phyloP scores from a whole-genome alignment of 2,888 invertebrate species.

The Endomychus coccineus region DNA sequence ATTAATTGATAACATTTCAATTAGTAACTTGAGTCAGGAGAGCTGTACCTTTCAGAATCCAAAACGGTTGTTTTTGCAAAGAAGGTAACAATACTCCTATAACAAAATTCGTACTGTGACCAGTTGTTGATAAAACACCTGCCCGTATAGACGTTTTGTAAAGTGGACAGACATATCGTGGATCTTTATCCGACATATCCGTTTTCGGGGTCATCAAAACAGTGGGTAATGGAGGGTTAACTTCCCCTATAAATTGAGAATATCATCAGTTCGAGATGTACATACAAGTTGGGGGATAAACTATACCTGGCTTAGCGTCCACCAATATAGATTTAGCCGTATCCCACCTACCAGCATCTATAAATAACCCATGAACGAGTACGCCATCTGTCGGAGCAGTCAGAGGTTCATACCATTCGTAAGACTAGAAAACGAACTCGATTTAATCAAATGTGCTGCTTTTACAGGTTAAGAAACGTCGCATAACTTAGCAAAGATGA shows the following conservation, averaged over 20 bases:
- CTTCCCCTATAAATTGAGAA: conserved; percentile 52
- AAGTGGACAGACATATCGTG: conserved; percentile 67
- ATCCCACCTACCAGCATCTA: conserved; percentile 88
- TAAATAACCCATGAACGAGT: conserved; percentile 71
- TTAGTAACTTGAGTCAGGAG: conserved; percentile 76
- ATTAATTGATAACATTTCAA: too few relatives aligned
- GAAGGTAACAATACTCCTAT: conserved; percentile 68
- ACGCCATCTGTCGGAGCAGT: conserved; percentile 58
- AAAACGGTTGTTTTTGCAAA: conserved; percentile 58
- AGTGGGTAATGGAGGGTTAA: conserved; percentile 66
- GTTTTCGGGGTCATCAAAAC: conserved; percentile 59
- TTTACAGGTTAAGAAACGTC: too few relatives aligned
- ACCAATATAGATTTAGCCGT: conserved; percentile 55
- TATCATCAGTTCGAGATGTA: neutral
- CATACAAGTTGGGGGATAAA: neutral
- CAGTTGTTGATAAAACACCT: conserved; percentile 82
- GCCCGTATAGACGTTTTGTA: conserved; percentile 86
- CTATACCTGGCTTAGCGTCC: conserved; percentile 66
- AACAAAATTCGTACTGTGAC: conserved; percentile 90
- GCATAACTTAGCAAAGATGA: too few relatives aligned
- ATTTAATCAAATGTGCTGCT: too few relatives aligned
- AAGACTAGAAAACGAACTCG: conserved; percentile 35
- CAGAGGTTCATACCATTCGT: conserved; percentile 50
- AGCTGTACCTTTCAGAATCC: conserved; percentile 86
- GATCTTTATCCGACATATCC: conserved; percentile 52